Percentiles rank a stretch among this genome's conserved stretches.
Evolutionary conservation across 64 coral and sea anemone species (phyloP).

Genomic region (Porites australiensis): DNA sequence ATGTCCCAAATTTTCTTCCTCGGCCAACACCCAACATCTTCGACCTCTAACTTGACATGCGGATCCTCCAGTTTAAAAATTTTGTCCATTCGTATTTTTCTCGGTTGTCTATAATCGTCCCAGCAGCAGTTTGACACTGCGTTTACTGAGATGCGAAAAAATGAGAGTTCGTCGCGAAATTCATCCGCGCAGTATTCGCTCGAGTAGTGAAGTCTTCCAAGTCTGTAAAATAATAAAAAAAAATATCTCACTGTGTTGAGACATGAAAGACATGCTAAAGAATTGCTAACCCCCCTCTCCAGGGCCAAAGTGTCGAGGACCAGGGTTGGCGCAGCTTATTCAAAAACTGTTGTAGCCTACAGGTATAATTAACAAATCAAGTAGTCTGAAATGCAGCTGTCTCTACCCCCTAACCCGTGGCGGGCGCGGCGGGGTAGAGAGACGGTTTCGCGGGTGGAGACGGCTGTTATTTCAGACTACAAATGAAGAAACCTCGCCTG

Average conservation of each 20-base stretch:
- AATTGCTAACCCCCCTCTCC: no score
- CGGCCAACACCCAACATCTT: neutral
- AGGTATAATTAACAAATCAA: no score
- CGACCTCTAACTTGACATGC: neutral
- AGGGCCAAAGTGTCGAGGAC: no score
- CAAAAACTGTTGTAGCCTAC: no score
- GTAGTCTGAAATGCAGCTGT: no score
- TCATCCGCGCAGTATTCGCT: conserved; percentile 90
- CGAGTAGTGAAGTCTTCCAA: conserved; percentile 84
- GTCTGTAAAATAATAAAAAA: conserved; percentile 29
- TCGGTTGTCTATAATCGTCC: conserved; percentile 90
- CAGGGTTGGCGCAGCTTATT: no score
- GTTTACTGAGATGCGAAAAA: conserved; percentile 88
- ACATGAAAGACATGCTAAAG: no score
- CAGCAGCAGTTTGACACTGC: conserved; percentile 89
- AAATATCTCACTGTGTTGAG: neutral
- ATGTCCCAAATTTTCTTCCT: conserved; percentile 79
- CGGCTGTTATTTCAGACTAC: no score
- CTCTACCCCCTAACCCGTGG: no score
- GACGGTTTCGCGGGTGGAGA: no score
- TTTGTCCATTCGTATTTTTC: conserved; percentile 76
- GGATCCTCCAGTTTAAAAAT: conserved; percentile 82
- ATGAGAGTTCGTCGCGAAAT: conserved; percentile 88
- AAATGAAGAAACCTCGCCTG: no score
- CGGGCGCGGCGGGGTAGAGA: no score